Evolutionary conservation across 2,797 vertebrate species (phyloP), one percentile per base, ranked within the genome.

Genomic region (Mastacembelus armatus): DNA sequence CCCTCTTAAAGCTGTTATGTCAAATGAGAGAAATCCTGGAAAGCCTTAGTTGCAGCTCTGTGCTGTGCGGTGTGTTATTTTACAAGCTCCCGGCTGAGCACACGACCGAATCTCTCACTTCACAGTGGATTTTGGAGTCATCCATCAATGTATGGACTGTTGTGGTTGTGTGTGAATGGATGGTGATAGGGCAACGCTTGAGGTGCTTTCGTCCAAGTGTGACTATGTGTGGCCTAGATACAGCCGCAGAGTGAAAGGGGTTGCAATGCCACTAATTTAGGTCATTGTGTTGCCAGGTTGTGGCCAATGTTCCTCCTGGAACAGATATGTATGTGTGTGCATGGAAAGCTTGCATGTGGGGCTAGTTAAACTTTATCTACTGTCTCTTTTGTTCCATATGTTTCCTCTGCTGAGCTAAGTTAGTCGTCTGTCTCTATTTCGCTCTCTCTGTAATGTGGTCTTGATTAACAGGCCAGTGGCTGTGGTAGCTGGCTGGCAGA

Each of bases 381-480:
- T 66, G 65, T 80, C 82, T 85, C 64, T 56, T 74, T 49, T 68
- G 81, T 79, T 83, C 77, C 57, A 60, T 32, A 55, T 21, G 39
- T 68, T 84, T 83, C 76, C 80, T 85, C 73, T 63, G 63, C 54
- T 71, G 51, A 78, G 55, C 74, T 66, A 50, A 71, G 74, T 62
- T 58, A 19, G 39, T 57, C 42, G 32, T 76, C 49, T 43, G n/a
- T n/a, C n/a, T n/a, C n/a, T n/a, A n/a, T n/a, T n/a, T n/a, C n/a
- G n/a, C 49, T 18, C 26, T 49, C n/a, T 47, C 16, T 67, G 35
- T 29, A 78, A 77, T 74, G 51, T 84, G 87, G 65, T 77, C 71
- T 77, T 82, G 63, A 90, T 85, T 85, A 88, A 57, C 74, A 27
- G 71, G 64, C 56, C 52, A 35, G 50, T 36, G 71, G 59, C 78